Conservation (phyloP, 2,888 invertebrate genomes). For the Drosophila borealis region DNA sequence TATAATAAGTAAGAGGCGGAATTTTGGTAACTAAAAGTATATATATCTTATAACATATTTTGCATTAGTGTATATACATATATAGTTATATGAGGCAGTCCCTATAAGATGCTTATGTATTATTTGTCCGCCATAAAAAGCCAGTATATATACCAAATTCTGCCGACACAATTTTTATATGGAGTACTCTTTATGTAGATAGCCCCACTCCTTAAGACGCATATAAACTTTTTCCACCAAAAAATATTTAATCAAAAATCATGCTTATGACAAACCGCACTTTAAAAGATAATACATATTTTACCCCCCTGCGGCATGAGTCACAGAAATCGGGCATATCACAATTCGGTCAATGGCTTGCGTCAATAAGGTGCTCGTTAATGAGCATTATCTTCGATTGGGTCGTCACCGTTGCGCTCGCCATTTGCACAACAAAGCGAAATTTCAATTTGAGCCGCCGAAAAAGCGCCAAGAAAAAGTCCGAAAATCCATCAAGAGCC, state of each 20-base stretch:
- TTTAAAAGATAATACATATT: neutral
- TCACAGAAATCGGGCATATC: constrained; percentile 44
- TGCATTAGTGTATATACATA: too few relatives aligned
- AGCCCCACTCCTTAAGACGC: too few relatives aligned
- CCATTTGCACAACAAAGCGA: constrained; percentile 55
- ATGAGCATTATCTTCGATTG: constrained; percentile 39
- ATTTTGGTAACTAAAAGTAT: too few relatives aligned
- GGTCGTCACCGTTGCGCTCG: constrained; percentile 12
- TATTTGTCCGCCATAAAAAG: too few relatives aligned
- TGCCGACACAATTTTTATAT: too few relatives aligned
- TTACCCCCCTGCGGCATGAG: constrained; percentile 12
- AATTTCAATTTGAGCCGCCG: constrained; percentile 27
- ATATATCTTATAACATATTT: too few relatives aligned
- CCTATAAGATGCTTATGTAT: too few relatives aligned
- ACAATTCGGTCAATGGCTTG: constrained; percentile 65
- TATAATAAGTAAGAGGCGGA: too few relatives aligned
- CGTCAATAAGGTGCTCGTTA: constrained; percentile 68
- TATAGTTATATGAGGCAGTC: too few relatives aligned
- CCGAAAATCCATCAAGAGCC: constrained; percentile 14
- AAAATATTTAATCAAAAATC: neutral
- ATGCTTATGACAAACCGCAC: constrained; percentile 2
- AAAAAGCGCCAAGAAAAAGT: constrained; percentile 2
- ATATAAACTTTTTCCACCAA: too few relatives aligned
- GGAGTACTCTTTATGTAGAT: too few relatives aligned
- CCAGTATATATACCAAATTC: too few relatives aligned